phyloP scores from a whole-genome alignment of 2,888 invertebrate genomes.

The Tortrix viridana region DNA sequence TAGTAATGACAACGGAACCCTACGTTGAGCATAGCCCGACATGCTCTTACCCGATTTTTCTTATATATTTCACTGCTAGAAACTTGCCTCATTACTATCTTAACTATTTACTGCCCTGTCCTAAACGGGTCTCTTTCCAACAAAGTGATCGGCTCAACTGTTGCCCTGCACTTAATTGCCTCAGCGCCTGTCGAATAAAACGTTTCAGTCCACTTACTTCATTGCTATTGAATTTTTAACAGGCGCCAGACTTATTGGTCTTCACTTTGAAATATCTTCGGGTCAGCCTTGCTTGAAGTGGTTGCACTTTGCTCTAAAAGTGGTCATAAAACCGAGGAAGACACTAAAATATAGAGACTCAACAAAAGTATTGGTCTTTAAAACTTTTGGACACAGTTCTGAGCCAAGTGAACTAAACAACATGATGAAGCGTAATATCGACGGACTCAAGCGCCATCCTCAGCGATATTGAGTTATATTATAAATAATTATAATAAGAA shows the following conservation, averaged over 20 bases:
- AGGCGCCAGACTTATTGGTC: conserved; percentile 27
- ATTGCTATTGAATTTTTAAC: conserved; percentile 33
- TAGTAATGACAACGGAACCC: no score
- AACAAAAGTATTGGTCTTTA: no score
- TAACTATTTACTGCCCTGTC: not conserved
- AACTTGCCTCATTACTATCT: not conserved
- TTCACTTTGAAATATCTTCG: conserved; percentile 8
- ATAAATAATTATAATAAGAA: no score
- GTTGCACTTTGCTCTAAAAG: not conserved
- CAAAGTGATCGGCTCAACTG: conserved; percentile 24
- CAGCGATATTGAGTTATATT: no score
- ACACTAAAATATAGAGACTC: no score
- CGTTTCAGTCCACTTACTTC: conserved; percentile 8
- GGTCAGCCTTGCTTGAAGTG: not conserved
- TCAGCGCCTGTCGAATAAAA: conserved; percentile 29
- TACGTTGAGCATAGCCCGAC: no score
- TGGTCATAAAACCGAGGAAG: no score
- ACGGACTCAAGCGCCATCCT: no score
- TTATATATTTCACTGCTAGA: not conserved
- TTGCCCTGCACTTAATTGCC: conserved; percentile 27
- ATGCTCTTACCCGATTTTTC: no score
- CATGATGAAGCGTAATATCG: no score
- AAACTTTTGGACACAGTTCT: no score
- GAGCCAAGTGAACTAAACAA: no score
- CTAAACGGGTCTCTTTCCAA: not conserved